A percentile compares a stretch with the other conserved stretches of the same genome.
Evolutionary conservation across 2,888 invertebrate genomes (phyloP).

Genomic region (Lymantria monacha): DNA sequence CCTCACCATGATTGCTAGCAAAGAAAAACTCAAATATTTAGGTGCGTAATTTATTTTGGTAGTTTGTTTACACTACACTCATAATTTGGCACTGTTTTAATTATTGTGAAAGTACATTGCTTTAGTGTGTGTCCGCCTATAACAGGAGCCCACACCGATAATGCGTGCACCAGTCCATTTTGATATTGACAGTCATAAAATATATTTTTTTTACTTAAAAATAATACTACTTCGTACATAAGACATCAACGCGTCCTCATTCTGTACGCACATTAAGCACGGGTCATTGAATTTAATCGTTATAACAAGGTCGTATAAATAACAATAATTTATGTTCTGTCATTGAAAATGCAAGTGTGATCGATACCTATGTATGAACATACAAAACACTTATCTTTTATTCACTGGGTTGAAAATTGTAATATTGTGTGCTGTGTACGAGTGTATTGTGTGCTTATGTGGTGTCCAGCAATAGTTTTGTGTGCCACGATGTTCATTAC

Average conservation of each 20-base stretch:
- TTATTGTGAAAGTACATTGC: conserved; percentile 65
- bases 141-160: conserved; percentile 52
- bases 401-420: conserved; percentile 41
- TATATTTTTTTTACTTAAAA: no score
- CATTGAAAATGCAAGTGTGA: conserved; percentile 54
- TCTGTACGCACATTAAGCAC: conserved; percentile 43
- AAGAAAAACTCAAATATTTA: conserved; percentile 88
- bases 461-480: conserved; percentile 32
- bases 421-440: conserved; percentile 37
- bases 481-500: conserved; percentile 48
- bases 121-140: conserved; percentile 73
- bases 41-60: conserved; percentile 82
- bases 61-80: conserved; percentile 50
- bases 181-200: conserved; percentile 13
- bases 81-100: conserved; percentile 60
- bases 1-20: conserved; percentile 91
- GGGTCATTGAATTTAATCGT: conserved; percentile 48
- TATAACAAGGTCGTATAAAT: conserved; percentile 51
- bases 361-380: conserved; percentile 19
- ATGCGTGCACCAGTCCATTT: conserved; percentile 39
- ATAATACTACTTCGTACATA: conserved; percentile 43
- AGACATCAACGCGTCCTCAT: conserved; percentile 67
- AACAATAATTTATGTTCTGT: conserved; percentile 55
- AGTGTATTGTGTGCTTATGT: conserved; percentile 49
- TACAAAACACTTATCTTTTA: conserved; percentile 20